Conservation (phyloP, 2,888 invertebrate genomes). For the Polylopha cassiicola region DNA sequence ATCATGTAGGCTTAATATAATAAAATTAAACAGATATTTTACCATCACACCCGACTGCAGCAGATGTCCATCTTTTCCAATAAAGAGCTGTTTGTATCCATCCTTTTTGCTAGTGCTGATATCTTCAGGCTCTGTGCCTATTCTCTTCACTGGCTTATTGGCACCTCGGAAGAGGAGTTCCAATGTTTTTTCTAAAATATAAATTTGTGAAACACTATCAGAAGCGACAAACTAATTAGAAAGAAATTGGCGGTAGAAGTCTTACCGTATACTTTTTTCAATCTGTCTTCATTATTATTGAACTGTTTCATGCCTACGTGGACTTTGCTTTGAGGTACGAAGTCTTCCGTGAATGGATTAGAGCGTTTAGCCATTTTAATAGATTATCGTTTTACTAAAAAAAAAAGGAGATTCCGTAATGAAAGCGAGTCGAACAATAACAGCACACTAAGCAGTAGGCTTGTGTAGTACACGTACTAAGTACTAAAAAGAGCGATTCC, state of each 20-base stretch:
- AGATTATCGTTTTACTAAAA: too few species aligned
- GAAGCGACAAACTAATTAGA: background rate
- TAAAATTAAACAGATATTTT: conserved; percentile 22
- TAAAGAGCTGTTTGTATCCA: conserved; percentile 59
- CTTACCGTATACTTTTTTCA: conserved; percentile 64
- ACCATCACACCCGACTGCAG: conserved; percentile 48
- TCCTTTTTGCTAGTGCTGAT: conserved; percentile 36
- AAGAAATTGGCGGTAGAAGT: background rate
- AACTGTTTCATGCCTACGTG: conserved; percentile 62
- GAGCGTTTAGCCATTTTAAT: conserved; percentile 58
- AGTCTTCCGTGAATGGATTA: conserved; percentile 64
- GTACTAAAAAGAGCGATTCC: too few species aligned
- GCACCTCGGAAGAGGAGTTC: conserved; percentile 57
- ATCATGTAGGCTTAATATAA: conserved; percentile 4
- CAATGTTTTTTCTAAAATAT: conserved; percentile 57
- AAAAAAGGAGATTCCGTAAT: too few species aligned
- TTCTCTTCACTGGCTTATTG: conserved; percentile 37
- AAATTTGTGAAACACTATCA: conserved; percentile 3
- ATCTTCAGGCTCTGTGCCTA: conserved; percentile 22
- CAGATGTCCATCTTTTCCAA: conserved; percentile 57
- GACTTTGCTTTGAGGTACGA: conserved; percentile 63
- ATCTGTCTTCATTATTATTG: conserved; percentile 60
- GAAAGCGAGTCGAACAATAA: too few species aligned
- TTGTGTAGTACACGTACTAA: too few species aligned
- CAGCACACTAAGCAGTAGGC: too few species aligned